phyloP scores from a whole-genome alignment of 1,140 invertebrate genomes.

The Tetraneura akinire region DNA sequence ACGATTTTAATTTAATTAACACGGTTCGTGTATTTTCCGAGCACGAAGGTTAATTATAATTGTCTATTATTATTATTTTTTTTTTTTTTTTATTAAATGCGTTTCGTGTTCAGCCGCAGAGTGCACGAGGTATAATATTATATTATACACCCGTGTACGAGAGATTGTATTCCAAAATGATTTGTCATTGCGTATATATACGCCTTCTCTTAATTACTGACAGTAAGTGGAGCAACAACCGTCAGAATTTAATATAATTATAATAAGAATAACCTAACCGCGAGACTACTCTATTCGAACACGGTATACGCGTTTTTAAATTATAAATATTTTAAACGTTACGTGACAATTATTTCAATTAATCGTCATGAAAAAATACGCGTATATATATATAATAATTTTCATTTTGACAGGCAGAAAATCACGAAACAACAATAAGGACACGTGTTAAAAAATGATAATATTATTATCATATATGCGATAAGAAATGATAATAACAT shows the following conservation, averaged over 20 bases:
- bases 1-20: constrained; percentile 40
- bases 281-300: background rate
- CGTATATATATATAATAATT: background rate
- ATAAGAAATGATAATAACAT: no score
- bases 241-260: background rate
- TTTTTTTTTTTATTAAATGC: constrained; percentile 8
- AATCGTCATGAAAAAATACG: background rate
- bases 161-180: constrained; percentile 8
- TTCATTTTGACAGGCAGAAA: background rate
- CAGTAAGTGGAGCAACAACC: background rate
- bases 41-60: constrained; percentile 35
- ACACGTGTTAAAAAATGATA: no score
- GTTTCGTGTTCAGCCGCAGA: background rate
- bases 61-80: constrained; percentile 18
- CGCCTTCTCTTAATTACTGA: constrained; percentile 29
- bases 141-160: background rate
- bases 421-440: background rate
- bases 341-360: background rate
- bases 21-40: constrained; percentile 31
- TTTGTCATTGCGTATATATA: constrained; percentile 30
- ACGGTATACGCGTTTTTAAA: background rate
- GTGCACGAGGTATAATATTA: background rate
- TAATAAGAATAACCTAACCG: background rate
- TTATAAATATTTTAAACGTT: background rate
- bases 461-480: no score